phyloP scores from a whole-genome alignment of 2,113 vertebrate species.

The Anser cygnoides region DNA sequence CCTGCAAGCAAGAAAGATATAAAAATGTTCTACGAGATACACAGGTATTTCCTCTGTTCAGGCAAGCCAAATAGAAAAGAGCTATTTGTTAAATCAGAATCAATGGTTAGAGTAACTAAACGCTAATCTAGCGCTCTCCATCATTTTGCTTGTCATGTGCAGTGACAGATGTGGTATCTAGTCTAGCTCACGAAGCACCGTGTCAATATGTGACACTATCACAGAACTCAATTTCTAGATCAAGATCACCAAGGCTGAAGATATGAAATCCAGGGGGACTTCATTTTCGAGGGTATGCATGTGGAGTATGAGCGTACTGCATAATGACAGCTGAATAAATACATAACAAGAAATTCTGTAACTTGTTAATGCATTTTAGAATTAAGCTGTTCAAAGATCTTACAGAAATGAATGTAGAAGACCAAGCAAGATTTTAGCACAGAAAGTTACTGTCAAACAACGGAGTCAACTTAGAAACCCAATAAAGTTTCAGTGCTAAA shows the following conservation, averaged over 20 bases:
- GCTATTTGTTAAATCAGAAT: neutral
- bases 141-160: neutral
- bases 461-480: fast-evolving
- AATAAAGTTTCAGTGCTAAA: neutral
- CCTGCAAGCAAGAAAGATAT: neutral
- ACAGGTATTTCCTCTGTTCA: neutral
- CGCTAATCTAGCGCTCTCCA: neutral
- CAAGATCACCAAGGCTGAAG: neutral
- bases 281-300: neutral
- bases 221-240: neutral
- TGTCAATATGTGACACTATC: neutral
- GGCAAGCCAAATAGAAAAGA: neutral
- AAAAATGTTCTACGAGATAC: neutral
- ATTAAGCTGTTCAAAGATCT: neutral
- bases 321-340: neutral
- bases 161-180: neutral
- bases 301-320: neutral
- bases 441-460: neutral
- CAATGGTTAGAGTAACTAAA: neutral
- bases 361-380: neutral
- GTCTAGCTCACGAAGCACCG: neutral
- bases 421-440: neutral
- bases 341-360: neutral
- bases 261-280: neutral
- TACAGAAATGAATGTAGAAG: neutral